These are phyloP conservation scores for Polymixis flavicincta DNA, from an alignment of 2,888 invertebrate species.

Conservation along the genomic window DNA sequence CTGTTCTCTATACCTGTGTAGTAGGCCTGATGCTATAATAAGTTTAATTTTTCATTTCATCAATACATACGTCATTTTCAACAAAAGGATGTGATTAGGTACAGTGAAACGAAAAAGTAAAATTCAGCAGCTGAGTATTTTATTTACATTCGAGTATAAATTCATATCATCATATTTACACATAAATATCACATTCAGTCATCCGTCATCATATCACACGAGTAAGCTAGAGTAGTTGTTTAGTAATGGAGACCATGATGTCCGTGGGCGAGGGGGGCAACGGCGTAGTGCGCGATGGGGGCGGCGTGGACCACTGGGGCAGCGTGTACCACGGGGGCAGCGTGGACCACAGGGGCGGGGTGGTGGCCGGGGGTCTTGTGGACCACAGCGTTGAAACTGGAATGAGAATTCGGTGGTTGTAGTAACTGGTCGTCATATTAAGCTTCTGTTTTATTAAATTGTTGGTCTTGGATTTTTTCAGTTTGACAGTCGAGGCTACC, in stretches of 20 bases:
- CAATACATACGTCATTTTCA: background rate
- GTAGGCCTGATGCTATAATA: background rate
- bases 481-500: background rate
- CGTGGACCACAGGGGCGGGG: slow-evolving; percentile 83
- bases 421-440: background rate
- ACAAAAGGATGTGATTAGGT: slow-evolving; percentile 1
- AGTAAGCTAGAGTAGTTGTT: slow-evolving; percentile 76
- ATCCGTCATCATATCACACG: slow-evolving; percentile 82
- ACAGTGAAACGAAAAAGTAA: slow-evolving; percentile 68
- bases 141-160: slow-evolving; percentile 88
- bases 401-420: slow-evolving; percentile 51
- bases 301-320: slow-evolving; percentile 81
- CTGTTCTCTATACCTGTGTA: too few relatives aligned
- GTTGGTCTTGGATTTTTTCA: background rate
- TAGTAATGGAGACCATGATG: slow-evolving; percentile 87
- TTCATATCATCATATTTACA: slow-evolving; percentile 84
- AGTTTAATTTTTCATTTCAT: background rate
- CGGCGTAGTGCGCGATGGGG: slow-evolving; percentile 76
- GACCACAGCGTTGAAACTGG: slow-evolving; percentile 90
- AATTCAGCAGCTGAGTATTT: slow-evolving; percentile 88
- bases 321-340: slow-evolving; percentile 80
- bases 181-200: slow-evolving; percentile 90
- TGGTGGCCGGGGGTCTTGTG: slow-evolving; percentile 89
- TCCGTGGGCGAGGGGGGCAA: slow-evolving; percentile 80
- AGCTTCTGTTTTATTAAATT: background rate